A percentile compares a stretch with the other conserved stretches of the same genome.
Evolutionary conservation across 2,888 invertebrate genomes (phyloP).

Genomic region (Agrenia bidenticulata): DNA sequence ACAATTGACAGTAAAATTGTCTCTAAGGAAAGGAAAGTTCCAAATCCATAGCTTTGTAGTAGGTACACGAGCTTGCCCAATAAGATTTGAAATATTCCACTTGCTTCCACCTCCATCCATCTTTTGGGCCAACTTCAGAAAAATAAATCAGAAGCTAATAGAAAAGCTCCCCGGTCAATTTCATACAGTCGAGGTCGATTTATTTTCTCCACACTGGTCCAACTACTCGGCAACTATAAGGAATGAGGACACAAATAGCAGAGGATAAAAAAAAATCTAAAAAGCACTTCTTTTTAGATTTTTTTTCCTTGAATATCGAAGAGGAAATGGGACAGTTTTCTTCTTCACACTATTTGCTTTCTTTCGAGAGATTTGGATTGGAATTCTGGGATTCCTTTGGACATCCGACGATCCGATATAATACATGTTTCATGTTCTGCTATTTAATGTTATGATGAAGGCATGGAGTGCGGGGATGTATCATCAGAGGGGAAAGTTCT

Average conservation of each 20-base stretch:
- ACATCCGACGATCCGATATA: too few relatives aligned
- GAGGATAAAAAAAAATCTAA: neutral
- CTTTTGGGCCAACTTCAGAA: neutral
- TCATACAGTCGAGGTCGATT: conserved; percentile 22
- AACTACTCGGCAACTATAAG: neutral
- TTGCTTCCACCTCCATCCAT: neutral
- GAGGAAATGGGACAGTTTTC: conserved; percentile 17
- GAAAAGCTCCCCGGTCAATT: conserved; percentile 29
- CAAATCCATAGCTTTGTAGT: too few relatives aligned
- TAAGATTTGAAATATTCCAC: too few relatives aligned
- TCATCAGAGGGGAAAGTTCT: too few relatives aligned
- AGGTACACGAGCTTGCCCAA: too few relatives aligned
- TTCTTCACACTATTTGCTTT: conserved; percentile 2
- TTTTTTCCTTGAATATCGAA: conserved; percentile 4
- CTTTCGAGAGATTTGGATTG: conserved; percentile 1
- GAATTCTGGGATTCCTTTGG: too few relatives aligned
- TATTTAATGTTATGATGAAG: too few relatives aligned
- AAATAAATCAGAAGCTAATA: conserved; percentile 27
- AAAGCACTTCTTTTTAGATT: neutral
- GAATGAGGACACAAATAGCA: neutral
- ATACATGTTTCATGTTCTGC: too few relatives aligned
- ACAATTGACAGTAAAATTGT: too few relatives aligned
- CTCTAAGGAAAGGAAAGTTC: too few relatives aligned
- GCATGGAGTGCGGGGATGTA: too few relatives aligned
- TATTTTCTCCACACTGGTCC: neutral